Evolutionary conservation across 2,888 invertebrate genomes (phyloP), one percentile per base, ranked within the genome.

Genomic region (Agonopterix alstromeriana): DNA sequence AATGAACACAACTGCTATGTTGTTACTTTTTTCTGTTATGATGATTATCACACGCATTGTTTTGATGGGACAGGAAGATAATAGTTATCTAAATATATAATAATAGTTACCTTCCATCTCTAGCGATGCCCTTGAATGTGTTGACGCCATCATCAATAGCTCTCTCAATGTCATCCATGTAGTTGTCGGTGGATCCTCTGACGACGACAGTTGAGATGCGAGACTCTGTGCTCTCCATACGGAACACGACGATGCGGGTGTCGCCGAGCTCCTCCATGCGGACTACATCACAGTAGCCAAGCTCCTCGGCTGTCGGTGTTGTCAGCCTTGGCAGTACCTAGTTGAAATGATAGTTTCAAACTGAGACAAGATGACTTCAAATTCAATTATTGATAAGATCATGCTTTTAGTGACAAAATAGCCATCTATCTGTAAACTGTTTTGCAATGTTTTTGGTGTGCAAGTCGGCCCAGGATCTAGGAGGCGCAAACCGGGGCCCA

Each of bases 91-190:
- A 17, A 41, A 11, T 10, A 1, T 38, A 42, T 8, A n/a, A n/a
- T n/a, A n/a, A n/a, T n/a, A n/a, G n/a, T 46, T 77, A 91, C 82
- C 90, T 89, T 64, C 92, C 92, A 75, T 93, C 96, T 70, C 93
- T 92, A 0, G 95, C 93, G 38, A 97, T 89, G 47, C 95, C 95
- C 81, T 99, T 99, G 86, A 97, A 99, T 36, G 98, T 98, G 77
- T 99, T 99, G 12, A 99, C 97, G 53, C 98, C 99, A 89, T 99
- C 99, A 83, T 99, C 98, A 65, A 99, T 93, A 27, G 99, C 97
- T 53, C 99, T 91, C 84, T 99, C 99, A 67, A 99, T 95, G 68
- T 99, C 99, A 79, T 99, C 99, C 97, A 99, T 97, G 69, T 96
- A 96, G 78, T 98, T 98, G 60, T 98, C 98, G 3, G 99, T 98